Conservation (phyloP, 2,797 vertebrate species). For the Ficedula albicollis region DNA sequence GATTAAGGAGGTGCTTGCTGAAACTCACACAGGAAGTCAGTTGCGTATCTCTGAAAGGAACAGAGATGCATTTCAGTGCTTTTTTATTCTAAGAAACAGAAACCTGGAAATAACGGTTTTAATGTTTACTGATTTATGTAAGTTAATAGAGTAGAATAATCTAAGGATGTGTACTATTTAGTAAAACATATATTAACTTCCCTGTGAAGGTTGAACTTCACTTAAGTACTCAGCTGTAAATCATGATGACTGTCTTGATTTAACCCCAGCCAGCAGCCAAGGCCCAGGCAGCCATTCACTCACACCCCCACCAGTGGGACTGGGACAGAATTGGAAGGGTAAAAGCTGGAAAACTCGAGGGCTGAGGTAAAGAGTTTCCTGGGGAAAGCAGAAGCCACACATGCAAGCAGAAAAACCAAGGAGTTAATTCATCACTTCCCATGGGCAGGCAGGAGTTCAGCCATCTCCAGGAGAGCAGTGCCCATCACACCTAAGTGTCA, state of each 20-base stretch:
- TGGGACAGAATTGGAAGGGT: background rate
- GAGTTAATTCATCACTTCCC: background rate
- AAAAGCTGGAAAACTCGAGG: background rate
- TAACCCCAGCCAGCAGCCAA: background rate
- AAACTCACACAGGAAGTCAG: too few relatives aligned
- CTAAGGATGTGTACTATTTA: background rate
- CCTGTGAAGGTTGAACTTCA: background rate
- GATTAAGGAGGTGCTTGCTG: too few relatives aligned
- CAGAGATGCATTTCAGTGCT: background rate
- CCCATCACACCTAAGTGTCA: background rate
- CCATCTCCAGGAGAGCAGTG: background rate
- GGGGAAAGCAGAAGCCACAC: background rate
- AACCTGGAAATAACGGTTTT: background rate
- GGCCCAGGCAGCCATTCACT: accelerated
- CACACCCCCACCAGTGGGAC: background rate
- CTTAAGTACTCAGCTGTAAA: background rate
- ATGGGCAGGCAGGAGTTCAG: background rate
- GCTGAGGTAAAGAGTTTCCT: background rate
- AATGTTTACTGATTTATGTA: background rate
- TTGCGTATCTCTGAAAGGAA: too few relatives aligned
- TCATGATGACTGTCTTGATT: background rate
- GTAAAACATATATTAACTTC: background rate
- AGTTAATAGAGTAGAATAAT: background rate
- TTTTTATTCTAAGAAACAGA: background rate
- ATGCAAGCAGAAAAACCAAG: background rate